phyloP scores from a whole-genome alignment of 2,888 invertebrate species.

The Drosophila meridionalis region DNA sequence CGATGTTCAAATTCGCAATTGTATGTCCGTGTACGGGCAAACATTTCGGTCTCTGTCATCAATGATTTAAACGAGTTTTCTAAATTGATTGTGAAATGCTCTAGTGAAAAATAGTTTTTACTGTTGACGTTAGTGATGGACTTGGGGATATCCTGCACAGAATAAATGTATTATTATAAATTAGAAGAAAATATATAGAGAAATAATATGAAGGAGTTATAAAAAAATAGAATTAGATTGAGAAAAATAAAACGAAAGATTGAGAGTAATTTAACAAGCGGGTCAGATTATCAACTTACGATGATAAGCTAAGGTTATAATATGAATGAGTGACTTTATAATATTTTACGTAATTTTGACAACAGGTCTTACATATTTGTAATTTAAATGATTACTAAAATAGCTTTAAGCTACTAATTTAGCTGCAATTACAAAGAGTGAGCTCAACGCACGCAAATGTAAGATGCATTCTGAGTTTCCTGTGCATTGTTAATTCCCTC shows the following conservation, averaged over 20 bases:
- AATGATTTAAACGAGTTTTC: slow-evolving; percentile 64
- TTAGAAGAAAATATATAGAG: accelerated
- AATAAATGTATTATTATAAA: accelerated
- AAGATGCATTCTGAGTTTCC: too few relatives aligned
- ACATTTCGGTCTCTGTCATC: slow-evolving; percentile 44
- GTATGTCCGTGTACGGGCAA: slow-evolving; percentile 4
- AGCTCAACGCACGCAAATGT: background rate
- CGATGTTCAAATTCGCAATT: slow-evolving; percentile 9
- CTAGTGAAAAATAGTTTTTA: slow-evolving; percentile 14
- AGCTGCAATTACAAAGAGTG: too few relatives aligned
- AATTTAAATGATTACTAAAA: background rate
- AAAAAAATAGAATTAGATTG: too few relatives aligned
- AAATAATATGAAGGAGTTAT: background rate
- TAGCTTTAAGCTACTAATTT: background rate
- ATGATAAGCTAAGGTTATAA: too few relatives aligned
- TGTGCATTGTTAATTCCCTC: background rate
- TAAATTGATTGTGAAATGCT: slow-evolving; percentile 46
- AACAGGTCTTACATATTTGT: too few relatives aligned
- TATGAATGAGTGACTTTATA: too few relatives aligned
- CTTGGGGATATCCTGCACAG: background rate
- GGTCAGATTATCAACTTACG: too few relatives aligned
- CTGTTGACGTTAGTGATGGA: background rate
- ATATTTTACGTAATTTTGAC: too few relatives aligned
- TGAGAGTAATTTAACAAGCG: background rate
- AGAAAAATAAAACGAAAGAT: background rate